phyloP scores from a whole-genome alignment of 2,113 vertebrate genomes.

The Prionailurus viverrinus region DNA sequence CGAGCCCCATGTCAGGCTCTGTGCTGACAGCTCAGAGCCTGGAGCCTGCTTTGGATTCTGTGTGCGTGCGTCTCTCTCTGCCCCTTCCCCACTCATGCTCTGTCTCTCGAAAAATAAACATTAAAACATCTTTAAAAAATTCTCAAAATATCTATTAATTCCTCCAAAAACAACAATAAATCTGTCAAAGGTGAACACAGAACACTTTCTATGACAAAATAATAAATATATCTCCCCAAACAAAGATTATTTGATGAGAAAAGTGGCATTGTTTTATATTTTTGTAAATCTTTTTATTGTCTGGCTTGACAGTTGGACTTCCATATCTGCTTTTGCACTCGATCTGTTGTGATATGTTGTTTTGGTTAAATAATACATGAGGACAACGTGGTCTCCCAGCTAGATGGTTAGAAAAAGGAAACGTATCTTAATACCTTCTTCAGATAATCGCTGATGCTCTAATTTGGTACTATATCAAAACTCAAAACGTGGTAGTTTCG shows the following conservation, averaged over 20 bases:
- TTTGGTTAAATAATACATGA: background rate
- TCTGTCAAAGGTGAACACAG: background rate
- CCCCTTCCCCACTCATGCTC: too few relatives aligned
- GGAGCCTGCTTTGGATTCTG: too few relatives aligned
- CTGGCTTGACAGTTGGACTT: background rate
- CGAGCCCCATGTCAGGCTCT: too few relatives aligned
- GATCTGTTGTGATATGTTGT: background rate
- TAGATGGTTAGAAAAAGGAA: background rate
- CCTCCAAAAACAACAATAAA: background rate
- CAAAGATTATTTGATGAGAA: conserved; percentile 8
- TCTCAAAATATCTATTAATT: background rate
- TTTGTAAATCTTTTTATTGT: conserved; percentile 6
- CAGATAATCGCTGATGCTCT: background rate
- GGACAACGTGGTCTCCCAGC: background rate
- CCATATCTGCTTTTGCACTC: background rate
- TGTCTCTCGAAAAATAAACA: too few relatives aligned
- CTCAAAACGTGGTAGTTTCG: background rate
- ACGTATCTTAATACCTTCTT: background rate
- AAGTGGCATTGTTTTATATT: background rate
- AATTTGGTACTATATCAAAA: background rate
- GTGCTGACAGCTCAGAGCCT: too few relatives aligned
- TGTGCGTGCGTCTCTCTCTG: too few relatives aligned
- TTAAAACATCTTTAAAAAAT: background rate
- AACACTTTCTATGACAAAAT: conserved; percentile 20
- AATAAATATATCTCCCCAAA: background rate